Evolutionary conservation across 2,888 invertebrate species (phyloP).

Genomic region (Entomobrya proxima): DNA sequence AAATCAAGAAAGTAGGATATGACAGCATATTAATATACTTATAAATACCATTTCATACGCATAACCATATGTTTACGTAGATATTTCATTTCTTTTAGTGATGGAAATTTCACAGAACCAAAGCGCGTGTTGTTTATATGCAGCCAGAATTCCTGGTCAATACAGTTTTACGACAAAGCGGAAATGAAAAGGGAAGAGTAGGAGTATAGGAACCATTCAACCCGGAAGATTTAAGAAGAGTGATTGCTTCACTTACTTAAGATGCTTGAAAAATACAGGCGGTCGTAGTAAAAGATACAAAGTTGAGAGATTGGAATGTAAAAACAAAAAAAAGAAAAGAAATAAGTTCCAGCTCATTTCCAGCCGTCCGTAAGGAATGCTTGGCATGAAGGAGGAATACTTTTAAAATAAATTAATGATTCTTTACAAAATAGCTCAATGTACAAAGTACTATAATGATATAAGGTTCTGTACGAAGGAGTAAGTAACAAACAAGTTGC

Average conservation of each 20-base stretch:
- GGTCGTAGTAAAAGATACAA: neutral
- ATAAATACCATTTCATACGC: no score
- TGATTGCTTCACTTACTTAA: constrained; percentile 16
- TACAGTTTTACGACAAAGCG: neutral
- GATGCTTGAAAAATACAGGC: no score
- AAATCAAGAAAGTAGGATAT: constrained; percentile 56
- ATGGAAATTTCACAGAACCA: neutral
- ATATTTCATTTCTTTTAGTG: neutral
- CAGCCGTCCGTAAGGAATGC: constrained; percentile 44
- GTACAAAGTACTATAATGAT: neutral
- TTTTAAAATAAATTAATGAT: constrained; percentile 54
- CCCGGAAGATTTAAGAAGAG: constrained; percentile 59
- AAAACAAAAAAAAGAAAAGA: constrained; percentile 26
- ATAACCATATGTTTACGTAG: neutral
- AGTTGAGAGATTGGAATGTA: constrained; percentile 20
- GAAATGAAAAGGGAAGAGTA: neutral
- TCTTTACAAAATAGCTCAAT: neutral
- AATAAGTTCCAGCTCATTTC: constrained; percentile 68
- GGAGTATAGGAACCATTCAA: constrained; percentile 50
- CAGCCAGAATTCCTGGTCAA: neutral
- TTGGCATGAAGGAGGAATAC: constrained; percentile 30
- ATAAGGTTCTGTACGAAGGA: no score
- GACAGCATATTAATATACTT: no score
- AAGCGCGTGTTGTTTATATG: neutral
- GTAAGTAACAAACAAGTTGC: no score